Conservation (phyloP, 1,140 invertebrate species). For the Ceratoteleas bidentatus region DNA sequence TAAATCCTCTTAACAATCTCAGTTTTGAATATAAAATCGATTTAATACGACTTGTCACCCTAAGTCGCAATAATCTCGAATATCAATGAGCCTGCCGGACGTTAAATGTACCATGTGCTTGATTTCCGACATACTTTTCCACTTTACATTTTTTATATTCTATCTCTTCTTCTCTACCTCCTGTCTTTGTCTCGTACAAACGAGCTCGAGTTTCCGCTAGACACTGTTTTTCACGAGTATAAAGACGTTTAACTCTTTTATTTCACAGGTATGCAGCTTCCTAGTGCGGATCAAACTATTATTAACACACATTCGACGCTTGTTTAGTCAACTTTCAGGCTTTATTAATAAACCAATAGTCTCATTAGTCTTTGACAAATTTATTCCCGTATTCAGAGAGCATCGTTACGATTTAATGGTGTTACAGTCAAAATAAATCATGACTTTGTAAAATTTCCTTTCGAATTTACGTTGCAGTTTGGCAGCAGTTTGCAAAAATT, state of each 20-base stretch:
- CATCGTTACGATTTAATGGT: slow-evolving; percentile 22
- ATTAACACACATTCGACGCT: slow-evolving; percentile 70
- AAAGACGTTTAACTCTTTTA: slow-evolving; percentile 69
- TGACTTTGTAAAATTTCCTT: slow-evolving; percentile 7
- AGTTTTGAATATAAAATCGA: not conserved
- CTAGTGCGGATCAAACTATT: slow-evolving; percentile 75
- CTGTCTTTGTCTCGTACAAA: slow-evolving; percentile 49
- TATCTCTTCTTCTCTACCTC: slow-evolving; percentile 32
- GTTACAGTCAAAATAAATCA: slow-evolving; percentile 9
- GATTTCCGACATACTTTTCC: slow-evolving; percentile 20
- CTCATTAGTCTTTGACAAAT: slow-evolving; percentile 18
- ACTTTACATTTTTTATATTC: slow-evolving; percentile 26
- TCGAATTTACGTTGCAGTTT: not conserved
- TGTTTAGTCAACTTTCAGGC: slow-evolving; percentile 73
- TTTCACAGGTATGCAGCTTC: slow-evolving; percentile 79
- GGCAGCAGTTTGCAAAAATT: too few species aligned
- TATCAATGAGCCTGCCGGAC: not conserved
- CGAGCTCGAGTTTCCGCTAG: slow-evolving; percentile 34
- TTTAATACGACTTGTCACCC: too few species aligned
- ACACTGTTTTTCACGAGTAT: slow-evolving; percentile 63
- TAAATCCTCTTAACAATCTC: too few species aligned
- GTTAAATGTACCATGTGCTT: slow-evolving; percentile 42
- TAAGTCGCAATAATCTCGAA: not conserved
- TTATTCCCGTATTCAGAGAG: slow-evolving; percentile 25
- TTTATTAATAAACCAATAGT: slow-evolving; percentile 65